Evolutionary conservation across 2,797 vertebrate species (phyloP), one percentile per base, ranked within the genome.

Genomic region (Malacoraja senta): DNA sequence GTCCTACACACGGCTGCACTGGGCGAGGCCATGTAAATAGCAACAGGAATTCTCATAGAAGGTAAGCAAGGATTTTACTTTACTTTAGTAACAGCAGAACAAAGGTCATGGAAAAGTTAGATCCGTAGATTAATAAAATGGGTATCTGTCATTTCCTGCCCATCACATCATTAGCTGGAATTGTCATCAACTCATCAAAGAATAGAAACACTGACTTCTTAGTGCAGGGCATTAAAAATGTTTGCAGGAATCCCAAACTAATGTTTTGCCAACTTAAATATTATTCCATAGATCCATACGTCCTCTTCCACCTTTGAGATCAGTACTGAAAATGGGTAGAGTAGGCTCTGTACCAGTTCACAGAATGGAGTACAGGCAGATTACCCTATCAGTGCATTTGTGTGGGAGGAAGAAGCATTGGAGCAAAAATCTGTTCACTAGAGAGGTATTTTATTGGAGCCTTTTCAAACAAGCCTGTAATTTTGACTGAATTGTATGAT

Each of bases 31-130:
- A 99, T 96, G 99, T 99, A 97, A 99, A 99, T 97, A 99, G 99
- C 98, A 99, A 99, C 98, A 98, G 99, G 98, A 99, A 99, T 97
- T 99, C 99, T 91, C 99, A 99, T 96, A 95, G 99, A 97, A 99
- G 99, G 99, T 99, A 98, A 98, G 98, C 95, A 76, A 76, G 71
- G 71, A 92, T 76, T 92, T 68, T n/a, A 92, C 38, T 76, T 17
- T 76, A 76, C 38, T 92, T 29, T 76, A 53, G 24, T 92, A 76
- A 53, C 24, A n/a, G 26, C 38, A 9, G 6, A 44, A 76, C 71
- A 53, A n/a, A 29, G 10, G 65, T 1, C 63, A 65, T 63, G 35
- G 38, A 53, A 76, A 26, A 38, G 38, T 26, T 44, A 74, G 44
- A 72, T 91, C 38, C 35, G 29, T 91, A 17, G 21, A 72, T 91